phyloP scores from a whole-genome alignment of 2,113 vertebrate genomes.

The Colius striatus region DNA sequence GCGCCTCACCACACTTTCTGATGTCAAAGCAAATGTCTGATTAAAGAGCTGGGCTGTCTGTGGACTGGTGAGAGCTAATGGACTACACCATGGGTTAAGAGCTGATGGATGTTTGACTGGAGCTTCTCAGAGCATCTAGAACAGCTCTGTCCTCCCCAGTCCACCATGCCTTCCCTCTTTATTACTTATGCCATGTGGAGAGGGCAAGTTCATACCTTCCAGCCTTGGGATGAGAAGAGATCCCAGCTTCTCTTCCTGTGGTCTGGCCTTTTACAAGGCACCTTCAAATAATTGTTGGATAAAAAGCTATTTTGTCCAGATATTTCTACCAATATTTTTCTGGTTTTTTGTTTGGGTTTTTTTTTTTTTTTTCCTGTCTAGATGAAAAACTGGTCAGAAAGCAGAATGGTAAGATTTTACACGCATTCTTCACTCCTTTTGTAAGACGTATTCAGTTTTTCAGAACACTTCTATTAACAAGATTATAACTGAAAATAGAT shows the following conservation, averaged over 20 bases:
- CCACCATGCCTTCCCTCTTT: neutral
- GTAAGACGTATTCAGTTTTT: neutral
- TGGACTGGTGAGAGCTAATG: neutral
- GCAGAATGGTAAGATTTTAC: neutral
- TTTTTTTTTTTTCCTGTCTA: neutral
- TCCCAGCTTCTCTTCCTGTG: neutral
- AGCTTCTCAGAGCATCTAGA: neutral
- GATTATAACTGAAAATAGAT: neutral
- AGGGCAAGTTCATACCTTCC: neutral
- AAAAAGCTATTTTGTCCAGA: neutral
- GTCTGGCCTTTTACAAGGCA: neutral
- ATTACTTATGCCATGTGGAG: rapidly evolving
- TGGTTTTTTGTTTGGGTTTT: no score
- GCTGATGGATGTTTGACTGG: neutral
- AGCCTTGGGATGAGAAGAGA: neutral
- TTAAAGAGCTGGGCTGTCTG: constrained; percentile 63
- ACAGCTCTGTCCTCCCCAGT: neutral
- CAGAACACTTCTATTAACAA: neutral
- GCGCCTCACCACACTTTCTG: constrained; percentile 65
- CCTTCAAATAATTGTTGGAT: neutral
- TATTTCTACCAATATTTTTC: neutral
- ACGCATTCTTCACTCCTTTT: neutral
- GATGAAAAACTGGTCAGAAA: neutral
- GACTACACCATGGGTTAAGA: neutral
- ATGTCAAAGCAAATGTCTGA: constrained; percentile 80